A percentile compares a stretch with the other conserved stretches of the same genome.
phyloP scores from a whole-genome alignment of 2,888 invertebrate genomes.

The Acleris cristana region DNA sequence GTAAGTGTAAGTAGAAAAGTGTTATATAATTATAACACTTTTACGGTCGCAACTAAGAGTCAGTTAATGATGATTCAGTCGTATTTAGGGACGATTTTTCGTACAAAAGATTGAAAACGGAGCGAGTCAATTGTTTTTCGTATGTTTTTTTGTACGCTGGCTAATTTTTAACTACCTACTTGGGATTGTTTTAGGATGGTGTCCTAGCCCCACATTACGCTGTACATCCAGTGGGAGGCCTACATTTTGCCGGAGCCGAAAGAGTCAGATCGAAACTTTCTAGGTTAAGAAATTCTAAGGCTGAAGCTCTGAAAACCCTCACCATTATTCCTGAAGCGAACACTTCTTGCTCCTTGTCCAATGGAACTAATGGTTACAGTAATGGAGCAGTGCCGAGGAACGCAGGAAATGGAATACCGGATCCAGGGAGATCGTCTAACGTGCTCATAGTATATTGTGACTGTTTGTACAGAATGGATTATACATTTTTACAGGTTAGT shows the following conservation, averaged over 20 bases:
- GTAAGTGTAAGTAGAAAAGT: no score
- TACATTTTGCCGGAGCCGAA: constrained; percentile 76
- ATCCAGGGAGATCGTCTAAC: constrained; percentile 37
- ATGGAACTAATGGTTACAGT: constrained; percentile 8
- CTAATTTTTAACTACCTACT: no score
- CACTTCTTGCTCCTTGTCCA: constrained; percentile 3
- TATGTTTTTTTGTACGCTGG: no score
- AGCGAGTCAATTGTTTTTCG: no score
- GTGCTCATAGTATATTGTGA: constrained; percentile 85
- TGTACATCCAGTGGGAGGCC: constrained; percentile 67
- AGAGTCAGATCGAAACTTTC: constrained; percentile 62
- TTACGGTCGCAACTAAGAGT: no score
- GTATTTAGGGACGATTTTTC: no score
- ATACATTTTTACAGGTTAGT: constrained; percentile 86
- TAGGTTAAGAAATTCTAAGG: constrained; percentile 48
- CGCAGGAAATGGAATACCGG: constrained; percentile 43
- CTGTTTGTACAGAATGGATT: constrained; percentile 86
- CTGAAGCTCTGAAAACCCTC: constrained; percentile 48
- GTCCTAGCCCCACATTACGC: constrained; percentile 64
- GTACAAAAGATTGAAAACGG: no score
- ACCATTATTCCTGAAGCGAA: constrained; percentile 49
- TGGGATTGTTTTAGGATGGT: constrained; percentile 54
- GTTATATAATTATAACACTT: no score
- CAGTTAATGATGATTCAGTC: no score
- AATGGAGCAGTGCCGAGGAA: constrained; percentile 30